phyloP scores from a whole-genome alignment of 2,888 invertebrate genomes.

The Rhingia rostrata region DNA sequence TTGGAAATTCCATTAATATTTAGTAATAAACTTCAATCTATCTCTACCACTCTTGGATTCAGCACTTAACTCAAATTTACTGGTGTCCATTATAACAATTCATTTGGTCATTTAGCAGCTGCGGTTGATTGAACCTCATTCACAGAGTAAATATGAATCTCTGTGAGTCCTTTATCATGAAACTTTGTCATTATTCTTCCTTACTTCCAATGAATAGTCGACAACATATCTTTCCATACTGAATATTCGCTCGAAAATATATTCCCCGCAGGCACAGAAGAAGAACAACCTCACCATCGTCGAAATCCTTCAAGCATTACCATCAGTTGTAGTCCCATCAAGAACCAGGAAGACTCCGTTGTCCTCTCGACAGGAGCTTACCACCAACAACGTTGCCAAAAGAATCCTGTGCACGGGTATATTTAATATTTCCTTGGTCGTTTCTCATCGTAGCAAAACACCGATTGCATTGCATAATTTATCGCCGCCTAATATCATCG shows the following conservation, averaged over 20 bases:
- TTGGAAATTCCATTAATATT: constrained; percentile 62
- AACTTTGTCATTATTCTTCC: constrained; percentile 45
- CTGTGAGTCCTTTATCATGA: constrained; percentile 31
- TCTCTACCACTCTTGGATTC: constrained; percentile 28
- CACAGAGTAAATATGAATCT: constrained; percentile 62
- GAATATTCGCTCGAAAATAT: constrained; percentile 52
- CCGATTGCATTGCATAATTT: constrained; percentile 73
- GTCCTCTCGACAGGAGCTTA: constrained; percentile 40
- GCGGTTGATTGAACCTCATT: constrained; percentile 61
- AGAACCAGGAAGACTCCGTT: too few relatives aligned
- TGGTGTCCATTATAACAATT: constrained; percentile 47
- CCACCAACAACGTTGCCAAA: constrained; percentile 42
- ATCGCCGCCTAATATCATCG: constrained; percentile 70
- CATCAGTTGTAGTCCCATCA: constrained; percentile 21
- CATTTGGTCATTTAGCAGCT: constrained; percentile 59
- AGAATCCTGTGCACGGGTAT: constrained; percentile 30
- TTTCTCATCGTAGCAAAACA: constrained; percentile 28
- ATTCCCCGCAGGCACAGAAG: neutral
- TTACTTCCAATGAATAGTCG: constrained; percentile 27
- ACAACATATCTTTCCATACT: constrained; percentile 43
- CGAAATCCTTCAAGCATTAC: constrained; percentile 20
- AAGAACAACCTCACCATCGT: constrained; percentile 37
- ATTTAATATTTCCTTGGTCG: neutral
- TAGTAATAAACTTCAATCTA: constrained; percentile 55
- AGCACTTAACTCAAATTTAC: constrained; percentile 25